phyloP scores from a whole-genome alignment of 2,797 vertebrate genomes.

The Megaceryle alcyon region DNA sequence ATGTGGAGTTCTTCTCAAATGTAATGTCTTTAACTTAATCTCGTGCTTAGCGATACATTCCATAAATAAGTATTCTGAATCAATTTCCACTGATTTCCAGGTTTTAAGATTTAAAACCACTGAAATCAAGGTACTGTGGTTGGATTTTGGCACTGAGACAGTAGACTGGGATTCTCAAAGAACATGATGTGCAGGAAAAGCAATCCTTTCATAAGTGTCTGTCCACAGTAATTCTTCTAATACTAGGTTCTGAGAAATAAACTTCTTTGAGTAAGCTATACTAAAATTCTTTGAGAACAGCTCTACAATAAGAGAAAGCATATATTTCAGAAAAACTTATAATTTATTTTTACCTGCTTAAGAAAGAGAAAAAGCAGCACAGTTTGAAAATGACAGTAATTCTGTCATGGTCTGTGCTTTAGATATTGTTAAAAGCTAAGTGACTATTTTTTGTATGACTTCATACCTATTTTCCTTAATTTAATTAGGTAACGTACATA shows the following conservation, averaged over 20 bases:
- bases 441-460: background rate
- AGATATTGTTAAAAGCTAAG: background rate
- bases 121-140: background rate
- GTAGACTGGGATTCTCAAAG: background rate
- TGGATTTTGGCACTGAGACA: background rate
- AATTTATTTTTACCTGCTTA: background rate
- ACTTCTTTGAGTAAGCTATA: background rate
- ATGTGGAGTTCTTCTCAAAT: background rate
- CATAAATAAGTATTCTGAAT: background rate
- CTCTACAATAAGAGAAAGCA: background rate
- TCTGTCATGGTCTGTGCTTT: background rate
- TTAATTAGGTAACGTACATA: background rate
- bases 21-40: background rate
- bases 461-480: background rate
- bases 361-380: background rate
- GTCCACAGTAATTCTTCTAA: background rate
- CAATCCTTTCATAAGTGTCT: background rate
- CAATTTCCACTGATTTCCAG: background rate
- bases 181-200: background rate
- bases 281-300: background rate
- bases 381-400: slow-evolving; percentile 27
- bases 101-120: background rate
- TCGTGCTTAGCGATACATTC: background rate
- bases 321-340: background rate
- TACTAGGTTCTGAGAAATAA: background rate